phyloP scores from a whole-genome alignment of 2,113 vertebrate species.

The Gobiocypris rarus region DNA sequence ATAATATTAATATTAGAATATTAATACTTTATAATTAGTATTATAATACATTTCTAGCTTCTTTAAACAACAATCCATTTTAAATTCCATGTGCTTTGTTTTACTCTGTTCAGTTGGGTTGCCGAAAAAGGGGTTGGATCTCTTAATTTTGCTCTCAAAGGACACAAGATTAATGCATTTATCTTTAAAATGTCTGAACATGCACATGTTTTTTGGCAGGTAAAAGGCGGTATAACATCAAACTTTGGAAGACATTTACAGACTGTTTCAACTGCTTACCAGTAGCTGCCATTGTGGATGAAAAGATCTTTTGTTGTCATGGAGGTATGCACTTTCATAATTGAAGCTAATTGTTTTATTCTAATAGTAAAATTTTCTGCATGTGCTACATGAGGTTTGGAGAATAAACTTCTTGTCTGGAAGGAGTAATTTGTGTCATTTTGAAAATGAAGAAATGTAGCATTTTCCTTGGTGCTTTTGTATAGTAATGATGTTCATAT shows the following conservation, averaged over 20 bases:
- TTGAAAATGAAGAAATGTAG: not conserved
- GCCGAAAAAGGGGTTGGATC: no score
- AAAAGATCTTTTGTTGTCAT: constrained; percentile 99
- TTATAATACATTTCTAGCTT: no score
- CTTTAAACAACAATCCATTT: no score
- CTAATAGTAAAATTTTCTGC: no score
- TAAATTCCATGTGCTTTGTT: no score
- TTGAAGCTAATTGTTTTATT: no score
- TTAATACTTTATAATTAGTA: no score
- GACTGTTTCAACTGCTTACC: constrained; percentile 98
- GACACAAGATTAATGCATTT: no score
- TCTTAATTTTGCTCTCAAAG: no score
- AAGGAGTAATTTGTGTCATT: not conserved
- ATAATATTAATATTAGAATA: no score
- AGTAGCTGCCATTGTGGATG: constrained; percentile 94
- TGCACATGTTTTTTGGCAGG: constrained; percentile 70
- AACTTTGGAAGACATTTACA: constrained; percentile 97
- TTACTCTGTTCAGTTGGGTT: no score
- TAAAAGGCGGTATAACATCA: constrained; percentile 97
- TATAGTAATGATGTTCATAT: not conserved
- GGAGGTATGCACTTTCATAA: constrained; percentile 93
- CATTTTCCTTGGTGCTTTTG: not conserved
- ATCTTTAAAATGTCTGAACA: not conserved
- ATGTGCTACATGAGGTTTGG: no score
- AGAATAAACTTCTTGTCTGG: not conserved